phyloP scores from a whole-genome alignment of 2,113 vertebrate genomes.

The Myxocyprinus asiaticus region DNA sequence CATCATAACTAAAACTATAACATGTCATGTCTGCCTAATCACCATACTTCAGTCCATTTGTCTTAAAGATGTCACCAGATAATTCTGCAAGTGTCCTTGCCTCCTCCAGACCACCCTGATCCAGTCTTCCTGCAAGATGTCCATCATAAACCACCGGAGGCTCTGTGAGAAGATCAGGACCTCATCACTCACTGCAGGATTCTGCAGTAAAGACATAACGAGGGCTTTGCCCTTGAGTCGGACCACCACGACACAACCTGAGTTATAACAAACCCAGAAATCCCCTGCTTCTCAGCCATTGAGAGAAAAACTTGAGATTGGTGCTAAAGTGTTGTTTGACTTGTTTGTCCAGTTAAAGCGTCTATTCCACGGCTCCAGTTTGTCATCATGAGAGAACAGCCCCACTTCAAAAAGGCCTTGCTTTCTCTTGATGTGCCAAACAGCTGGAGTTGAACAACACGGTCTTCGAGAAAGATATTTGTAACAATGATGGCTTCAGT shows the following conservation, averaged over 20 bases:
- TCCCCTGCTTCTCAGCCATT: not conserved
- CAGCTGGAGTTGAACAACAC: constrained; percentile 62
- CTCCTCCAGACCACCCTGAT: constrained; percentile 30
- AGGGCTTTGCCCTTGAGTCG: constrained; percentile 58
- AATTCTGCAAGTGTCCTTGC: constrained; percentile 17
- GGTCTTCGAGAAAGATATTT: constrained; percentile 53
- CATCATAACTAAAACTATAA: not conserved
- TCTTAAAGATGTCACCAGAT: constrained; percentile 3
- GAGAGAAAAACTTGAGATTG: not conserved
- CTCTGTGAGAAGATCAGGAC: constrained; percentile 10
- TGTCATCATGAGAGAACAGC: not conserved
- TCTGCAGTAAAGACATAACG: constrained; percentile 59
- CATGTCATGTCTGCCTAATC: not conserved
- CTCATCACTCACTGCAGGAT: constrained; percentile 46
- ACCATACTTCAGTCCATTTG: not conserved
- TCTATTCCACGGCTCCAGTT: not conserved
- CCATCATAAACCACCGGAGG: constrained; percentile 28
- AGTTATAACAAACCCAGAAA: constrained; percentile 66
- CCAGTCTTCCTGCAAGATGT: constrained; percentile 30
- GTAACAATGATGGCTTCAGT: constrained; percentile 64
- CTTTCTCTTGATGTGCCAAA: constrained; percentile 46
- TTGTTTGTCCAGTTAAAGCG: constrained; percentile 13
- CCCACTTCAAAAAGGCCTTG: constrained; percentile 22
- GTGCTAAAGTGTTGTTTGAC: not conserved
- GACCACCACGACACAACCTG: constrained; percentile 52